These are phyloP conservation scores for Diloba caeruleocephala DNA, from an alignment of 2,888 invertebrate genomes.

Conservation along the genomic window DNA sequence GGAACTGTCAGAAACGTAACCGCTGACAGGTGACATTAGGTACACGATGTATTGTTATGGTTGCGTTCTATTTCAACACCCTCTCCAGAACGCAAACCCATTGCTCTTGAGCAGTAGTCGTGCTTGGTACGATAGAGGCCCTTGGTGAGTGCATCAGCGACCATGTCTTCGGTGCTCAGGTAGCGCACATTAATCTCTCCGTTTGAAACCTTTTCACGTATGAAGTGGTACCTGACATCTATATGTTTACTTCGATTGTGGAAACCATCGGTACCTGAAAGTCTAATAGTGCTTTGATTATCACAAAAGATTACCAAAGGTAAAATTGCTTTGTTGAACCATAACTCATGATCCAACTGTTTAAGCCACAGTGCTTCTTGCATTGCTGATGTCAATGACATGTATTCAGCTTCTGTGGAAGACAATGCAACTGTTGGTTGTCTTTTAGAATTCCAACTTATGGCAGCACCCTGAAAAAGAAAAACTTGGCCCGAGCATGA, in stretches of 20 bases:
- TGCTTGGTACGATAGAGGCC: background rate
- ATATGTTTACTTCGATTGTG: too few species aligned
- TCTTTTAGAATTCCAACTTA: constrained; percentile 50
- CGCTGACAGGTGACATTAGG: too few species aligned
- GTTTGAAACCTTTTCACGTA: background rate
- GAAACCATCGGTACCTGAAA: background rate
- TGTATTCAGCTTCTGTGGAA: constrained; percentile 43
- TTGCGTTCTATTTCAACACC: background rate
- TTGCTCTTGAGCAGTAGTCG: background rate
- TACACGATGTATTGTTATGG: too few species aligned
- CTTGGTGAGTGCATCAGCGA: background rate
- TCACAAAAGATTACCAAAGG: background rate
- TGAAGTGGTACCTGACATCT: too few species aligned
- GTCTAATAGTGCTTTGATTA: background rate
- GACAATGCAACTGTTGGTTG: constrained; percentile 34
- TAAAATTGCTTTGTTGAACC: background rate
- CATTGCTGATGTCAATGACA: constrained; percentile 34
- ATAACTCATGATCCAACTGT: constrained; percentile 21
- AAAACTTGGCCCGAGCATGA: constrained; percentile 53
- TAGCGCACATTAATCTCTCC: background rate
- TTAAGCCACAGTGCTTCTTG: constrained; percentile 48
- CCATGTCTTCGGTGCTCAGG: background rate
- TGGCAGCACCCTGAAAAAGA: constrained; percentile 52
- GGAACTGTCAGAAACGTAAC: too few species aligned
- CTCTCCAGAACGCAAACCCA: constrained; percentile 2